A percentile compares a stretch with the other conserved stretches of the same genome.
Conservation (phyloP, 1,140 invertebrate genomes). For the Trachymyrmex cornetzi region DNA sequence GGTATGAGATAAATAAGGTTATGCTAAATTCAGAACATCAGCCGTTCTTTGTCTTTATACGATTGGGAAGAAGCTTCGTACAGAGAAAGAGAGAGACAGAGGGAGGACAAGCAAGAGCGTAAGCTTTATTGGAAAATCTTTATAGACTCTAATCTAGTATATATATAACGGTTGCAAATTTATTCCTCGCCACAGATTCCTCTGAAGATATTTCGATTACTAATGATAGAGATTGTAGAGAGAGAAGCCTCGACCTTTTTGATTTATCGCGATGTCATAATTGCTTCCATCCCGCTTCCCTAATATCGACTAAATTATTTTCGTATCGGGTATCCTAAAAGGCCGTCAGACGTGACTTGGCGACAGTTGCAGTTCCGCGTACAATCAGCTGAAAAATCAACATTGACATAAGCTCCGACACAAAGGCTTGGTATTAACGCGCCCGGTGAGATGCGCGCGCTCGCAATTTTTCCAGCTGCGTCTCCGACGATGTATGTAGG, state of each 20-base stretch:
- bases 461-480: constrained; percentile 54
- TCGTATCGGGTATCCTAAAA: neutral
- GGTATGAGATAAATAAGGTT: constrained; percentile 41
- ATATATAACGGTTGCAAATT: constrained; percentile 39
- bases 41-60: constrained; percentile 8
- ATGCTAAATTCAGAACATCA: constrained; percentile 29
- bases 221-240: too few relatives aligned
- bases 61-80: constrained; percentile 23
- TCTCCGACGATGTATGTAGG: constrained; percentile 19
- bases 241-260: constrained; percentile 6
- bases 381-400: constrained; percentile 61
- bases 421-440: constrained; percentile 54
- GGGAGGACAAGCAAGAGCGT: neutral
- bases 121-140: constrained; percentile 41
- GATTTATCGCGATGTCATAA: constrained; percentile 20
- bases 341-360: neutral
- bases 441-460: constrained; percentile 6
- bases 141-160: neutral
- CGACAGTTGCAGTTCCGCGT: constrained; percentile 32
- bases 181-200: constrained; percentile 11
- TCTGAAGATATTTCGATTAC: constrained; percentile 27
- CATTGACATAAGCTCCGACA: constrained; percentile 63
- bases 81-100: neutral
- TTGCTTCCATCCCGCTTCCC: neutral
- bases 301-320: constrained; percentile 29